These are phyloP conservation scores for Sebastes hubbsi DNA, from an alignment of 2,797 vertebrate genomes.

Conservation along the genomic window DNA sequence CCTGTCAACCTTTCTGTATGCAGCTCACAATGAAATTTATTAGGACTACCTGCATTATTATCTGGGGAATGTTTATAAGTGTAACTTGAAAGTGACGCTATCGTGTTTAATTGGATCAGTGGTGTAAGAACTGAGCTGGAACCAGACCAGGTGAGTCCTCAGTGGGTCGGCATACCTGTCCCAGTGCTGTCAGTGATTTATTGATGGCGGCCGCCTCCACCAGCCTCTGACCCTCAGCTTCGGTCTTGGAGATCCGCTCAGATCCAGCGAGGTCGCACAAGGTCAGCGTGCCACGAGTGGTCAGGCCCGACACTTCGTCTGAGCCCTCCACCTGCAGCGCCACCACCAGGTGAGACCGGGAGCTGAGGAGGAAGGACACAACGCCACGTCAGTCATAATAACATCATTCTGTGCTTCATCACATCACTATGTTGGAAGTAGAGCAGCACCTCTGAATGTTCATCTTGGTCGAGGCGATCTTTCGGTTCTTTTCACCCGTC, in stretches of 20 bases:
- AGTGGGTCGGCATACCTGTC: constrained; percentile 59
- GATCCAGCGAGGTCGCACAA: constrained; percentile 79
- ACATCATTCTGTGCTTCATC: neutral
- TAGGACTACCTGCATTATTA: neutral
- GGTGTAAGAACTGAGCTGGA: neutral
- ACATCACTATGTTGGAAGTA: fast-evolving
- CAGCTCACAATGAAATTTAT: neutral
- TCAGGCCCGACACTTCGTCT: constrained; percentile 65
- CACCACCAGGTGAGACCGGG: constrained; percentile 78
- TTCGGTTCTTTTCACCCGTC: constrained; percentile 74
- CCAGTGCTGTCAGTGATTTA: constrained; percentile 76
- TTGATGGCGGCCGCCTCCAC: constrained; percentile 80
- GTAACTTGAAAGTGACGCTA: neutral
- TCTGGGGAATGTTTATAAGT: too few relatives aligned
- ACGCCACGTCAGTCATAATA: fast-evolving
- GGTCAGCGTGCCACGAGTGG: constrained; percentile 65
- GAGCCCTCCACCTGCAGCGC: constrained; percentile 68
- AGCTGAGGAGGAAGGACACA: constrained; percentile 46
- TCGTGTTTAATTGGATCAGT: neutral
- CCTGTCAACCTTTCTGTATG: neutral
- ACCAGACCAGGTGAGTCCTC: neutral
- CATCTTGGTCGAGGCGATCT: constrained; percentile 77
- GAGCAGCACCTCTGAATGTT: constrained; percentile 71
- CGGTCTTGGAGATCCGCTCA: constrained; percentile 75
- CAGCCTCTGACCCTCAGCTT: constrained; percentile 76